A percentile compares a stretch with the other conserved stretches of the same genome.
These are phyloP conservation scores for Drosophila eohydei DNA, from an alignment of 2,888 invertebrate species.

Conservation along the genomic window DNA sequence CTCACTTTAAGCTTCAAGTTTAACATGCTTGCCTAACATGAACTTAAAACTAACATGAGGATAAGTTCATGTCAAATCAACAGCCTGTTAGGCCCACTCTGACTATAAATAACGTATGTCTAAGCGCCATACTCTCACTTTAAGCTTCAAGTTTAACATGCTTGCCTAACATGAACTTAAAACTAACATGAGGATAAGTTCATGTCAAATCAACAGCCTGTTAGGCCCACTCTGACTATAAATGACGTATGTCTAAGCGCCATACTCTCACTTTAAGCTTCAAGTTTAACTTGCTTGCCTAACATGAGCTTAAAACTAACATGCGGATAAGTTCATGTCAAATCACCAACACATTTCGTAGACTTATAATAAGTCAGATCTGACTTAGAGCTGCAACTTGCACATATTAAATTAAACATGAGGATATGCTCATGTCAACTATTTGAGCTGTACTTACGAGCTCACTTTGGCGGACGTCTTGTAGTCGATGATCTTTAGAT, in stretches of 20 bases:
- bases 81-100: no score
- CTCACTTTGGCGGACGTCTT: conserved; percentile 48
- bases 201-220: background rate
- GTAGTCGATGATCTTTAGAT: conserved; percentile 54
- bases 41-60: background rate
- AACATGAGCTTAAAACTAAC: background rate
- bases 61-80: background rate
- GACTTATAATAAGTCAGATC: no score
- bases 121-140: background rate
- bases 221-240: background rate
- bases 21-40: background rate
- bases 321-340: conserved; percentile 1
- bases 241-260: background rate
- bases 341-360: no score
- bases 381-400: no score
- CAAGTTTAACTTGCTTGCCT: background rate
- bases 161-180: background rate
- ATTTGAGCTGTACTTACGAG: conserved; percentile 49
- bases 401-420: background rate
- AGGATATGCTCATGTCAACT: background rate
- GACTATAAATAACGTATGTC: background rate
- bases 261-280: background rate
- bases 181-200: background rate
- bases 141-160: background rate
- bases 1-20: background rate